A percentile compares a stretch with the other conserved stretches of the same genome.
phyloP scores from a whole-genome alignment of 1,140 invertebrate genomes.

The Campodea augens region DNA sequence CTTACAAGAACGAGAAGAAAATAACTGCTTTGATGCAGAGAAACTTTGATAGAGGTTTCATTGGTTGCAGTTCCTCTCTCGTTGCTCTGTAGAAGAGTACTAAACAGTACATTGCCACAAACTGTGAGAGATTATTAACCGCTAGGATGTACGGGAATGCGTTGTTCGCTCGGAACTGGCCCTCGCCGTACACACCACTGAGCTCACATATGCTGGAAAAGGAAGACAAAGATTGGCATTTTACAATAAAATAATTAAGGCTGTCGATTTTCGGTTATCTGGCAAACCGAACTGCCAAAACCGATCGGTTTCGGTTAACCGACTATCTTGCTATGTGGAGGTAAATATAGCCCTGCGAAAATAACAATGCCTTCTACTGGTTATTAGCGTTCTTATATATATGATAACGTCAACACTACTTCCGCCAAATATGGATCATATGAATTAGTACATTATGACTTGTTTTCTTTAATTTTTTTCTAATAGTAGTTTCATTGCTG shows the following conservation, averaged over 20 bases:
- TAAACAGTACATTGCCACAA: conserved; percentile 89
- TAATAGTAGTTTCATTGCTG: no score
- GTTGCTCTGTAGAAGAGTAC: conserved; percentile 85
- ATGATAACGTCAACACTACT: no score
- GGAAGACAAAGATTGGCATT: conserved; percentile 9
- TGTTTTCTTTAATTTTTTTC: no score
- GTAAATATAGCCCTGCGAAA: no score
- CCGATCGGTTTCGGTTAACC: no score
- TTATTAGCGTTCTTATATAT: no score
- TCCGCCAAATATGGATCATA: conserved; percentile 2
- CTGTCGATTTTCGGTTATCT: no score
- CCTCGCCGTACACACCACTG: conserved; percentile 70
- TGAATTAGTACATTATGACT: neutral
- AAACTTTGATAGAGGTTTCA: conserved; percentile 88
- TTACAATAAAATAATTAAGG: conserved; percentile 7
- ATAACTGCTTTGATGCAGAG: conserved; percentile 96
- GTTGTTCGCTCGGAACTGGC: conserved; percentile 59
- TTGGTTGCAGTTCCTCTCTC: conserved; percentile 63
- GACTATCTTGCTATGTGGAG: no score
- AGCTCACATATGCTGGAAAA: conserved; percentile 61
- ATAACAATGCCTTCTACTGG: no score
- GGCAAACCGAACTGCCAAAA: no score
- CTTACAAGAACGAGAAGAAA: conserved; percentile 96
- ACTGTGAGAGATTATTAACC: conserved; percentile 86
- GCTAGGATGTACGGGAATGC: conserved; percentile 81